These are phyloP conservation scores for Chaetodon trifasciatus DNA, from an alignment of 2,797 vertebrate species.

Conservation along the genomic window DNA sequence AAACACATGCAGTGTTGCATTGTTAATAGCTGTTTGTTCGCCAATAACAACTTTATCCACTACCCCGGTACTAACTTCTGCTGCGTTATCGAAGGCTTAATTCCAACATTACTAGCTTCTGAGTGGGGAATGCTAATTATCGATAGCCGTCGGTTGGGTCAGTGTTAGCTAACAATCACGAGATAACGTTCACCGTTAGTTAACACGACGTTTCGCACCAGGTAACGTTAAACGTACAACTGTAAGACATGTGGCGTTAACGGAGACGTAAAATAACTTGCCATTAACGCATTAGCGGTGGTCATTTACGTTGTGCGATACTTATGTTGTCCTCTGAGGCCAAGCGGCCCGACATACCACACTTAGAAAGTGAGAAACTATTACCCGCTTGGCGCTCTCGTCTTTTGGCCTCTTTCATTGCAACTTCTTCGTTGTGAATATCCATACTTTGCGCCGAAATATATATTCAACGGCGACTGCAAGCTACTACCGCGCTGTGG, in stretches of 20 bases:
- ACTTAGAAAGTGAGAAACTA: too few species aligned
- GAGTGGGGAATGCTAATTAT: not conserved
- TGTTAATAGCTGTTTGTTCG: not conserved
- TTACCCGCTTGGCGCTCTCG: conserved; percentile 73
- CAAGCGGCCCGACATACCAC: not conserved
- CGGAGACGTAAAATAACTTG: not conserved
- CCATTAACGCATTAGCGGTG: not conserved
- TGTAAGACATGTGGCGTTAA: not conserved
- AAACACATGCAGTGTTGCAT: not conserved
- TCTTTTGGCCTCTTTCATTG: conserved; percentile 56
- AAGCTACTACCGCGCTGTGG: not conserved
- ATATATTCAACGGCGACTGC: accelerated
- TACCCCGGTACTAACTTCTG: too few species aligned
- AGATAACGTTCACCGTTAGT: too few species aligned
- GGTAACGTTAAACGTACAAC: not conserved
- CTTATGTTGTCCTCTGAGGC: accelerated
- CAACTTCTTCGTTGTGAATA: conserved; percentile 28
- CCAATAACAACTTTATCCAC: not conserved
- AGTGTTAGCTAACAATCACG: not conserved
- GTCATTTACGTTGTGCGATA: not conserved
- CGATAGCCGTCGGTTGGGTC: not conserved
- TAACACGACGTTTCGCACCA: too few species aligned
- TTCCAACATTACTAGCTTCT: not conserved
- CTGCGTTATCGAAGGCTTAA: not conserved
- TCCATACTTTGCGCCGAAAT: conserved; percentile 28